Conservation (phyloP, 1,140 invertebrate genomes). For the Kradibia gibbosae region DNA sequence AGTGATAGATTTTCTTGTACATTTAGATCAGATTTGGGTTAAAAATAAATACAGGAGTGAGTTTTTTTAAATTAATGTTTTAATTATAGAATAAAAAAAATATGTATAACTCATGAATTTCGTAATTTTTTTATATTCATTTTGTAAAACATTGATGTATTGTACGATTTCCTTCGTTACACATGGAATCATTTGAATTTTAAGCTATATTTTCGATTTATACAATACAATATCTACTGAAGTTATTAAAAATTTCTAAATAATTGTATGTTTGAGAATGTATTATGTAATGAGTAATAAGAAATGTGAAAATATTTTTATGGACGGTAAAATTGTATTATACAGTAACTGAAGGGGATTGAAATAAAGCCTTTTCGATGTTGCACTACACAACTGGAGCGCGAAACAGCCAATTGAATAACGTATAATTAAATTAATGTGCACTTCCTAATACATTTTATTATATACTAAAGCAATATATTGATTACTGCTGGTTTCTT, state of each 20-base stretch:
- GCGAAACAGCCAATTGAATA: conserved; percentile 45
- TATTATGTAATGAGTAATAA: not conserved
- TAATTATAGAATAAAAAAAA: too few species aligned
- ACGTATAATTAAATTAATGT: conserved; percentile 47
- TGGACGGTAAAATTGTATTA: too few species aligned
- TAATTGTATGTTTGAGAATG: not conserved
- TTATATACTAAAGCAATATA: conserved; percentile 30
- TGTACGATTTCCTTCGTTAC: too few species aligned
- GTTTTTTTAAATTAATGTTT: too few species aligned
- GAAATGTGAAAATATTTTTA: conserved; percentile 7
- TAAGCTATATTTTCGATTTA: too few species aligned
- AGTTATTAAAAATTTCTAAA: not conserved
- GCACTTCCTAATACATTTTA: conserved; percentile 46
- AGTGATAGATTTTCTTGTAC: not conserved
- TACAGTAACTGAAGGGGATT: conserved; percentile 26
- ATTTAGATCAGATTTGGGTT: conserved; percentile 23
- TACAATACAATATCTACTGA: not conserved
- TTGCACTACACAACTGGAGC: conserved; percentile 40
- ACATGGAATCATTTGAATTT: too few species aligned
- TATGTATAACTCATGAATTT: too few species aligned
- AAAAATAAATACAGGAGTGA: too few species aligned
- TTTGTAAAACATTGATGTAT: too few species aligned
- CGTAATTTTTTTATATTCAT: too few species aligned
- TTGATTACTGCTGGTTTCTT: conserved; percentile 19
- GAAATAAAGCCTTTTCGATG: conserved; percentile 37